These are phyloP conservation scores for Trachymyrmex septentrionalis DNA, from an alignment of 1,140 invertebrate genomes.

Conservation along the genomic window DNA sequence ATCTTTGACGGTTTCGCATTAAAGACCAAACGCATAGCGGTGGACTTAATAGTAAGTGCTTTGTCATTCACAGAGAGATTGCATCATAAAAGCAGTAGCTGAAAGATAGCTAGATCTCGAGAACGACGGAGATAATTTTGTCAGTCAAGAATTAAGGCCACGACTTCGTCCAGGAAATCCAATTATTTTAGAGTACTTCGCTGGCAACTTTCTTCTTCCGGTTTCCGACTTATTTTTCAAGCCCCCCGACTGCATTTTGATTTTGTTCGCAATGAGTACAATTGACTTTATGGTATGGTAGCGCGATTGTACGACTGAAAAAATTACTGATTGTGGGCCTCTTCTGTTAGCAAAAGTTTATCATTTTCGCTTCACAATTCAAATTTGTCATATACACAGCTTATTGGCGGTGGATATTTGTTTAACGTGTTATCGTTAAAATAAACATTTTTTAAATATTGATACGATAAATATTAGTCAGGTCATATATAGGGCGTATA, in stretches of 20 bases:
- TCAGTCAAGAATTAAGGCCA: constrained; percentile 22
- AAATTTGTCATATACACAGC: neutral
- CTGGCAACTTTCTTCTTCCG: constrained; percentile 10
- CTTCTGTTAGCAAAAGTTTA: neutral
- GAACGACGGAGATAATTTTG: neutral
- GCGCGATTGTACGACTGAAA: neutral
- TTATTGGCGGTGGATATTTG: neutral
- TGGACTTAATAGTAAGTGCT: constrained; percentile 65
- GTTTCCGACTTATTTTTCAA: constrained; percentile 8
- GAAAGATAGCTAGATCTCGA: neutral
- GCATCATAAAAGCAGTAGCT: constrained; percentile 1
- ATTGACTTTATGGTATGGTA: constrained; percentile 10
- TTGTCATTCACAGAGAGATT: constrained; percentile 8
- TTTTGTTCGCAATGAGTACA: neutral
- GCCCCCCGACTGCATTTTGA: neutral
- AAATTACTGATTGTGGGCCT: too few species aligned
- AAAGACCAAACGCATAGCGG: constrained; percentile 57
- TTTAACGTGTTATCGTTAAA: neutral
- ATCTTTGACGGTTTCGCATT: constrained; percentile 55
- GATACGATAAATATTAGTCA: neutral
- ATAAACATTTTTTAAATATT: constrained; percentile 10
- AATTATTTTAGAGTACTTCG: constrained; percentile 39
- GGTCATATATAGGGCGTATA: too few species aligned
- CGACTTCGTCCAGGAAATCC: neutral
- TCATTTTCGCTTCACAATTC: neutral